Evolutionary conservation across 2,113 vertebrate species (phyloP).

Genomic region (Papio anubis): DNA sequence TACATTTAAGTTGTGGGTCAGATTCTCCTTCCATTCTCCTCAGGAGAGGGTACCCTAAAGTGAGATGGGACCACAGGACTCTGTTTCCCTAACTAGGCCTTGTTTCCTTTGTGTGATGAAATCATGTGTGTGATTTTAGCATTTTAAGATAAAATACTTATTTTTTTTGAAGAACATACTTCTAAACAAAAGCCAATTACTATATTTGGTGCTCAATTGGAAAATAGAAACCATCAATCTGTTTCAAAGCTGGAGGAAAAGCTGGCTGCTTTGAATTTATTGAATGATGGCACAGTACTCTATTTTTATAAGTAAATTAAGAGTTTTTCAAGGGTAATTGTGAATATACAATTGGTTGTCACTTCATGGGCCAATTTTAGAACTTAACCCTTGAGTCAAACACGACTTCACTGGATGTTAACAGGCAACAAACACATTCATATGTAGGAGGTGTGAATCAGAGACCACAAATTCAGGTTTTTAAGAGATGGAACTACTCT

Average conservation of each 20-base stretch:
- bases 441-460: neutral
- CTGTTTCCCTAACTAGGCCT: neutral
- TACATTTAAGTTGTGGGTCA: neutral
- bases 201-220: slow-evolving; percentile 67
- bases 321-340: slow-evolving; percentile 37
- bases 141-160: slow-evolving; percentile 56
- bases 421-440: neutral
- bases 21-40: neutral
- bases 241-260: slow-evolving; percentile 66
- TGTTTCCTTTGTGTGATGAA: neutral
- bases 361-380: neutral
- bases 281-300: slow-evolving; percentile 12
- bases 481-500: neutral
- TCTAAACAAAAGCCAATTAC: slow-evolving; percentile 70
- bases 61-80: neutral
- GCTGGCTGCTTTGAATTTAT: slow-evolving; percentile 56
- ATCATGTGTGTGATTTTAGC: neutral
- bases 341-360: slow-evolving; percentile 39
- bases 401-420: slow-evolving; percentile 1
- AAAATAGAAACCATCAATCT: slow-evolving; percentile 68
- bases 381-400: slow-evolving; percentile 27
- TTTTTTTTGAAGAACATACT: slow-evolving; percentile 53
- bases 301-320: slow-evolving; percentile 52
- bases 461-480: neutral
- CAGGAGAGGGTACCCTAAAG: neutral